phyloP scores from a whole-genome alignment of 2,113 vertebrate genomes.

The Microtus oregoni region DNA sequence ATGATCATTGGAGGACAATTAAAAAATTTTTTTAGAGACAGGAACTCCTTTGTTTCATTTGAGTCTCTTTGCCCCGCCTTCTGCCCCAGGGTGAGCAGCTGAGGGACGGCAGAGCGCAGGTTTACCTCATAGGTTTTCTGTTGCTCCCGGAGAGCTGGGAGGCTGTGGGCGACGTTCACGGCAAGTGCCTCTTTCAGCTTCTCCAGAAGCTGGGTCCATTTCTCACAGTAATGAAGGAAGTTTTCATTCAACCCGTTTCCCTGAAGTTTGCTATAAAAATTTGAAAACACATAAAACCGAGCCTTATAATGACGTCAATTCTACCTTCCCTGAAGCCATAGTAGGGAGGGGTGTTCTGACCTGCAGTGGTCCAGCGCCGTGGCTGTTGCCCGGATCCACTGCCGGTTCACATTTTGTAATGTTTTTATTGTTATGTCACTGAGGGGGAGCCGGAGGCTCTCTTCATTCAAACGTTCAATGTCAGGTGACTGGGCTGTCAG shows the following conservation, averaged over 20 bases:
- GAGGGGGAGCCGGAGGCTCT: conserved; percentile 89
- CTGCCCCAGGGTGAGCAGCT: background rate
- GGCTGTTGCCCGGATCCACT: conserved; percentile 88
- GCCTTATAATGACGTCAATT: background rate
- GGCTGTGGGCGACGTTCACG: conserved; percentile 85
- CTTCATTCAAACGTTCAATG: conserved; percentile 92
- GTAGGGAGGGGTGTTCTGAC: conserved; percentile 78
- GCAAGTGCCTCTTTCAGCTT: conserved; percentile 90
- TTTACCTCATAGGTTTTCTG: conserved; percentile 92
- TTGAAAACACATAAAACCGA: conserved; percentile 53
- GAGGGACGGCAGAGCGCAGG: background rate
- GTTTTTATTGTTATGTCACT: conserved; percentile 86
- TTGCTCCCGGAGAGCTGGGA: conserved; percentile 89
- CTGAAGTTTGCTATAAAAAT: conserved; percentile 89
- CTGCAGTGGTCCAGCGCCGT: conserved; percentile 91
- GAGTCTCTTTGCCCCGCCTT: background rate
- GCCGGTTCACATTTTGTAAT: conserved; percentile 88
- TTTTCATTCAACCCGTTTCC: conserved; percentile 85
- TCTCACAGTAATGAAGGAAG: conserved; percentile 93
- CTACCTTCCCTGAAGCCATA: background rate
- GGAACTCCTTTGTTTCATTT: background rate
- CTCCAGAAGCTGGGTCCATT: conserved; percentile 93
- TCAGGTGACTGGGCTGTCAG: conserved; percentile 88
- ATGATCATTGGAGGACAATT: background rate
- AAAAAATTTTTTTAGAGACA: background rate